Evolutionary conservation across 2,113 vertebrate species (phyloP).

Genomic region (Xyliphius kryptos): DNA sequence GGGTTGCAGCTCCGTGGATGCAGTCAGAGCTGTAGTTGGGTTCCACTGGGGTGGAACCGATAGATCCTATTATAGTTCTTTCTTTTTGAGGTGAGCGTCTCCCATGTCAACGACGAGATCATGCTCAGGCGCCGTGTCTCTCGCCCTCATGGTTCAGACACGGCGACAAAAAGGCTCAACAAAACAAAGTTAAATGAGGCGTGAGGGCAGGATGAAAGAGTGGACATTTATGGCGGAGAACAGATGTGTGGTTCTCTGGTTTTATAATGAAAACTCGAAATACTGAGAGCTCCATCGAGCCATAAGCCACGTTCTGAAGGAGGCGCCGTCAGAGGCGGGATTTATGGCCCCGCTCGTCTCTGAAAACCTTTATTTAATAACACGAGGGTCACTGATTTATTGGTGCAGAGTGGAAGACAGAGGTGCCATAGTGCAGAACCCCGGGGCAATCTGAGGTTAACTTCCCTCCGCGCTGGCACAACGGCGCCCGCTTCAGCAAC

Average conservation of each 20-base stretch:
- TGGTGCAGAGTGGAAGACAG: background rate
- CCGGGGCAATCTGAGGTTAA: conserved; percentile 6
- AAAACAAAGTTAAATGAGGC: conserved; percentile 56
- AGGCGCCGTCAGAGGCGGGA: conserved; percentile 6
- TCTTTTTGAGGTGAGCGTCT: conserved; percentile 50
- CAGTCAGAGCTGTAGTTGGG: conserved; percentile 39
- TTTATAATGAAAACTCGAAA: conserved; percentile 17
- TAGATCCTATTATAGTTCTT: conserved; percentile 46
- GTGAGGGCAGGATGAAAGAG: conserved; percentile 60
- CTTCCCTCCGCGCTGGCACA: background rate
- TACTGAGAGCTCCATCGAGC: conserved; percentile 14
- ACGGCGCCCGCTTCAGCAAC: background rate
- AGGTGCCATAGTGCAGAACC: background rate
- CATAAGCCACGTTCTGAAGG: conserved; percentile 3
- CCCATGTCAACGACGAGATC: conserved; percentile 55
- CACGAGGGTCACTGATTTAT: conserved; percentile 11
- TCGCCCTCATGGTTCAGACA: conserved; percentile 55
- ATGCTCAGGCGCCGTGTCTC: conserved; percentile 54
- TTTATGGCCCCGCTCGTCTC: conserved; percentile 19
- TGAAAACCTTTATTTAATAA: conserved; percentile 24
- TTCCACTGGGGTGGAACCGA: conserved; percentile 46
- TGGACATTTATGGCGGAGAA: conserved; percentile 54
- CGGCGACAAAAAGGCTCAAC: conserved; percentile 46
- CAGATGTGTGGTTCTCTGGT: conserved; percentile 11
- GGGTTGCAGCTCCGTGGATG: conserved; percentile 41